Conservation (phyloP, 2,888 invertebrate species). For the Lysandra bellargus region DNA sequence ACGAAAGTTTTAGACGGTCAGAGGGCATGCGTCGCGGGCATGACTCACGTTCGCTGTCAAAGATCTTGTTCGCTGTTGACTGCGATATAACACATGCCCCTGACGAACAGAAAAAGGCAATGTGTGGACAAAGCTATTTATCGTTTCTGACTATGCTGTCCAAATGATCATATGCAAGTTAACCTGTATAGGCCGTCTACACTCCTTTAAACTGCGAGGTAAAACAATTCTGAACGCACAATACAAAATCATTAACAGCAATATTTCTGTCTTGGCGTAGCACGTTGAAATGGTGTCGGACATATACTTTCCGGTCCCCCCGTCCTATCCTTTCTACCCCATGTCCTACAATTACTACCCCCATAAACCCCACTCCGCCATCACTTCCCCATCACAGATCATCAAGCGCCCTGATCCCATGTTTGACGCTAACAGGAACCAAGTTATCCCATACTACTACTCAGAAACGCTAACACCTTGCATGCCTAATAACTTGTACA, state of each 20-base stretch:
- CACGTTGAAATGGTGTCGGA: conserved; percentile 89
- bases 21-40: too few relatives aligned
- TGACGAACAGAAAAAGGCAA: too few relatives aligned
- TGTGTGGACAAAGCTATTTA: too few relatives aligned
- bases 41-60: too few relatives aligned
- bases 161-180: not conserved
- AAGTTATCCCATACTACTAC: conserved; percentile 75
- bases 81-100: too few relatives aligned
- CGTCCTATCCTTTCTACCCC: conserved; percentile 71
- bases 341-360: conserved; percentile 74
- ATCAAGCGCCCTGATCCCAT: conserved; percentile 69
- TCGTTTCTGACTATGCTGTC: not conserved
- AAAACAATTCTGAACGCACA: not conserved
- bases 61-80: too few relatives aligned
- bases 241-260: conserved; percentile 59
- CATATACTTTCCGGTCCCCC: conserved; percentile 83
- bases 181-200: not conserved
- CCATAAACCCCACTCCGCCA: conserved; percentile 60
- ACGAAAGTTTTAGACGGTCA: too few relatives aligned
- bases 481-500: conserved; percentile 70
- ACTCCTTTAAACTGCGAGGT: not conserved
- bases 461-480: conserved; percentile 70
- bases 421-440: conserved; percentile 81
- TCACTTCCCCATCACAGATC: conserved; percentile 56
- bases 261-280: conserved; percentile 80